Evolutionary conservation across 2,797 vertebrate genomes (phyloP).

Genomic region (Todus mexicanus): DNA sequence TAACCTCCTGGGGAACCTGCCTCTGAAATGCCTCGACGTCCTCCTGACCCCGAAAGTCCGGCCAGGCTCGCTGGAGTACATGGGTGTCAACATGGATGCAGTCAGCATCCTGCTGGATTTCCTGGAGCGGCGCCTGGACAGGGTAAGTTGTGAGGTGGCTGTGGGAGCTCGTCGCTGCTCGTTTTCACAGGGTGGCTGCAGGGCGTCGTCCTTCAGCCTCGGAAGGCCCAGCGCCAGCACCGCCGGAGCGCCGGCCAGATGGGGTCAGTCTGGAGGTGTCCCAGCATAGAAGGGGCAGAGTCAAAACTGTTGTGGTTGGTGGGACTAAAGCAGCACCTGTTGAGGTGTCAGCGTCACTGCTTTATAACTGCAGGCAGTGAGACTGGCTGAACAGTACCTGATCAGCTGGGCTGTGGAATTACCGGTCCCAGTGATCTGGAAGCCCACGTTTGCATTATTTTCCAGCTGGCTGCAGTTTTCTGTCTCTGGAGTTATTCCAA

Average conservation of each 20-base stretch:
- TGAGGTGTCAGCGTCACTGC: background rate
- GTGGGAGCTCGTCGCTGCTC: background rate
- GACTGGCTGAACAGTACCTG: background rate
- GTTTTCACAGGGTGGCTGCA: background rate
- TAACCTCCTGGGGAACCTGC: conserved; percentile 89
- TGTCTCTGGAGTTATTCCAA: background rate
- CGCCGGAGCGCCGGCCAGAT: background rate
- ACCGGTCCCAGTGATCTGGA: background rate
- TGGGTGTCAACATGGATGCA: conserved; percentile 92
- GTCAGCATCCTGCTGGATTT: conserved; percentile 85
- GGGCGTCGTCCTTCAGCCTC: background rate
- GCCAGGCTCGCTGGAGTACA: conserved; percentile 85
- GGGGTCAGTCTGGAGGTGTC: fast-evolving
- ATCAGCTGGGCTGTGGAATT: background rate
- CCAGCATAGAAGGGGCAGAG: background rate
- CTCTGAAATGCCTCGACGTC: conserved; percentile 87
- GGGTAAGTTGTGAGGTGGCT: conserved; percentile 71
- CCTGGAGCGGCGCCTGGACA: conserved; percentile 86
- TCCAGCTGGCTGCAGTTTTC: background rate
- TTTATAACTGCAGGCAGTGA: background rate
- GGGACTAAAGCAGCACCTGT: background rate
- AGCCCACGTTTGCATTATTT: background rate
- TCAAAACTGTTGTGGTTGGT: background rate
- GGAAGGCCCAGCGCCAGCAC: background rate
- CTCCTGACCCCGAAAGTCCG: conserved; percentile 84